Percentiles rank a stretch among this genome's conserved stretches.
phyloP scores from a whole-genome alignment of 2,797 vertebrate species.

The Helarctos malayanus region DNA sequence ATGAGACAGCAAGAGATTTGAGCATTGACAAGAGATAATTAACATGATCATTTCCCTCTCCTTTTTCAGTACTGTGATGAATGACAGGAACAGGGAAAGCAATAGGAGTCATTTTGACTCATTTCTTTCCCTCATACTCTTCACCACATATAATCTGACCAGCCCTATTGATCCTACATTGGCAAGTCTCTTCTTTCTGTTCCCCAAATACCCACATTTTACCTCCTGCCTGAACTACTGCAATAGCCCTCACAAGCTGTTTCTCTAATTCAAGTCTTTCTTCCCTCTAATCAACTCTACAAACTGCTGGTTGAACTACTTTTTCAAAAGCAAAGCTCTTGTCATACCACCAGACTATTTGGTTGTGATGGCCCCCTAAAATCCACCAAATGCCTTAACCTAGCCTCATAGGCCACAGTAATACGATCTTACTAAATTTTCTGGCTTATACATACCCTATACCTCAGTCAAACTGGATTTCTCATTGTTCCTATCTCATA shows the following conservation, averaged over 20 bases:
- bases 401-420: neutral
- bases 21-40: neutral
- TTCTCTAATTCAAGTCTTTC: constrained; percentile 25
- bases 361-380: neutral
- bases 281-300: neutral
- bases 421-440: constrained; percentile 14
- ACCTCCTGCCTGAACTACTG: neutral
- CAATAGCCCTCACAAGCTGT: neutral
- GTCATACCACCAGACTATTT: neutral
- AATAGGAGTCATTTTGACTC: constrained; percentile 25
- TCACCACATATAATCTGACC: neutral
- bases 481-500: neutral
- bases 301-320: constrained; percentile 9
- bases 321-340: constrained; percentile 55
- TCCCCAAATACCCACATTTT: neutral
- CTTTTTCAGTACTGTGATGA: constrained; percentile 50
- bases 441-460: neutral
- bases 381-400: constrained; percentile 29
- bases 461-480: neutral
- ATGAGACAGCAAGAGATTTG: constrained; percentile 5
- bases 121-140: neutral
- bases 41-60: constrained; percentile 10
- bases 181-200: neutral
- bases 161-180: neutral
- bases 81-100: neutral